Evolutionary conservation across 2,888 invertebrate genomes (phyloP).

Genomic region (Antitype chi): DNA sequence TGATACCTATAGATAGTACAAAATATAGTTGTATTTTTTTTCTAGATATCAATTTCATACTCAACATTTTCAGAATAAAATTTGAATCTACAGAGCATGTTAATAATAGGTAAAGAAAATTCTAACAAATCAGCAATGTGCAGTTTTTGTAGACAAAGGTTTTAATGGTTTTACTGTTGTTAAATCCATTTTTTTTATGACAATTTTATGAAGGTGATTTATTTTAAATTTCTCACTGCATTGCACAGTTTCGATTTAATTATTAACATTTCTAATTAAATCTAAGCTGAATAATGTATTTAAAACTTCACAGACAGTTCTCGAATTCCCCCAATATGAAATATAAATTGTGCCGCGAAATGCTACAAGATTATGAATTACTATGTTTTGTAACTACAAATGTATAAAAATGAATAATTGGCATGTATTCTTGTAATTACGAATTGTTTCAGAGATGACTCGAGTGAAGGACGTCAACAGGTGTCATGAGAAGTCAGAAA

Average conservation of each 20-base stretch:
- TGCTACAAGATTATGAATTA: slow-evolving; percentile 30
- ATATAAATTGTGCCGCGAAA: slow-evolving; percentile 44
- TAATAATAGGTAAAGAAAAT: background rate
- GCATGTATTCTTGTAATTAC: slow-evolving; percentile 67
- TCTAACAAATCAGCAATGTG: too few relatives aligned
- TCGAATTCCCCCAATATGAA: slow-evolving; percentile 13
- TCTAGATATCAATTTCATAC: background rate
- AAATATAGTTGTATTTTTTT: background rate
- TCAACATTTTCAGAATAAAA: background rate
- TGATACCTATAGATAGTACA: background rate
- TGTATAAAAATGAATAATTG: slow-evolving; percentile 62
- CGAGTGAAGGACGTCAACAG: slow-evolving; percentile 82
- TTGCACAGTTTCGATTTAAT: background rate
- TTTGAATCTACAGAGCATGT: background rate
- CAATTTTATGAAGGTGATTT: background rate
- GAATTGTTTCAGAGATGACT: slow-evolving; percentile 66
- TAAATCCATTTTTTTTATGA: background rate
- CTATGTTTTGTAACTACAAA: slow-evolving; percentile 35
- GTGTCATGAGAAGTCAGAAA: slow-evolving; percentile 79
- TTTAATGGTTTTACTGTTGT: background rate
- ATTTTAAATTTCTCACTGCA: background rate
- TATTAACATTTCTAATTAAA: background rate
- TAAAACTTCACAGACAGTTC: background rate
- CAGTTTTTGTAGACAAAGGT: background rate
- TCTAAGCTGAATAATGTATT: background rate